Conservation (phyloP, 2,888 invertebrate genomes). For the Glomeris marginata region DNA sequence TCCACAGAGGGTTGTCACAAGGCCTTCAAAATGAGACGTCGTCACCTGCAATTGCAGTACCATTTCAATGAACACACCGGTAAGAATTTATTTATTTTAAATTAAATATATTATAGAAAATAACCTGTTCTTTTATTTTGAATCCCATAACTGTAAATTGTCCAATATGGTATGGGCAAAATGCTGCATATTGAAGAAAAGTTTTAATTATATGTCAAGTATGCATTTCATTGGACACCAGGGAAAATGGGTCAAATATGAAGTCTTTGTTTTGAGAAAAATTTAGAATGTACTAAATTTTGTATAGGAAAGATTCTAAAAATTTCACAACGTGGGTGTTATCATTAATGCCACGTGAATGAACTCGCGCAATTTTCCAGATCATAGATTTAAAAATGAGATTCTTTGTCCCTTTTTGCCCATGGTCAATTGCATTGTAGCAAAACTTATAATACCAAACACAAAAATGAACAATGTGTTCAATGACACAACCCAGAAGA, state of each 20-base stretch:
- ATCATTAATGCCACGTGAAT: background rate
- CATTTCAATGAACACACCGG: constrained; percentile 7
- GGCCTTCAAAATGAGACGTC: constrained; percentile 78
- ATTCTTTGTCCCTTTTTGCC: background rate
- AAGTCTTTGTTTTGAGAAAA: background rate
- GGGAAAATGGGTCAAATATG: constrained; percentile 2
- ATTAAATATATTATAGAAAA: constrained; percentile 15
- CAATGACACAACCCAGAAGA: constrained; percentile 96
- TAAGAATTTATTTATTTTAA: background rate
- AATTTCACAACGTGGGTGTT: no score
- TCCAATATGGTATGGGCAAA: constrained; percentile 91
- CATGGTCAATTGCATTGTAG: background rate
- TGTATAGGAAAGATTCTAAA: no score
- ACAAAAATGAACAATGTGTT: constrained; percentile 93
- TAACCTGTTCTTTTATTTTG: constrained; percentile 42
- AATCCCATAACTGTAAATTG: constrained; percentile 59
- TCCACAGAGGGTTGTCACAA: constrained; percentile 81
- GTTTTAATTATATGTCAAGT: background rate
- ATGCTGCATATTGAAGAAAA: constrained; percentile 45
- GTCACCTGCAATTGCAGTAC: constrained; percentile 36
- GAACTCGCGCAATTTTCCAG: background rate
- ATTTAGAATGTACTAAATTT: constrained; percentile 5
- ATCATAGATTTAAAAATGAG: background rate
- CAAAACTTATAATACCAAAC: constrained; percentile 44
- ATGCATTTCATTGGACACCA: background rate